A percentile compares a stretch with the other conserved stretches of the same genome.
Evolutionary conservation across 2,888 invertebrate genomes (phyloP).

Genomic region (Apeira syringaria): DNA sequence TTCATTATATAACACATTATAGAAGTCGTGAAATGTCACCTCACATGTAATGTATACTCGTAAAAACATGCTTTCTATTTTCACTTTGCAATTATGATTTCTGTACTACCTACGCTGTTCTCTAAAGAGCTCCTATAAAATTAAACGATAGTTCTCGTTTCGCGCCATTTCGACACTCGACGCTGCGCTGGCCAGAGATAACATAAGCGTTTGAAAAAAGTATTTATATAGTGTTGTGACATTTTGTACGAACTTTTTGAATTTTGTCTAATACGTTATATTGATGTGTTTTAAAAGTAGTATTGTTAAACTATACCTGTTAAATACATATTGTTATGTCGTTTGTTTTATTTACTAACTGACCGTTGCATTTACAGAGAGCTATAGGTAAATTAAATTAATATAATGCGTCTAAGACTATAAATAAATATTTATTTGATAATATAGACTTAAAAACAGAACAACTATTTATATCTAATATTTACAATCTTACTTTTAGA

Average conservation of each 20-base stretch:
- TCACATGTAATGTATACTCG: conserved; percentile 21
- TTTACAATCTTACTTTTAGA: conserved; percentile 16
- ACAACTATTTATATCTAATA: conserved; percentile 7
- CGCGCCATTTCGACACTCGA: conserved; percentile 38
- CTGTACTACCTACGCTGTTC: conserved; percentile 17
- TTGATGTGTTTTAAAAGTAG: too few relatives aligned
- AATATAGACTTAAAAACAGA: background rate
- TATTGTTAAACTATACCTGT: conserved; percentile 4
- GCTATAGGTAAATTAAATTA: background rate
- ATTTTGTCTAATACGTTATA: too few relatives aligned
- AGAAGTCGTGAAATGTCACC: conserved; percentile 20
- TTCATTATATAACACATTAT: background rate
- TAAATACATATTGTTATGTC: conserved; percentile 26
- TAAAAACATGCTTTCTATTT: conserved; percentile 43
- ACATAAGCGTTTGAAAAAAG: background rate
- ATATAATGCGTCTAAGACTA: background rate
- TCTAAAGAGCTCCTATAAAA: conserved; percentile 39
- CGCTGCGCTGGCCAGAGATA: conserved; percentile 27
- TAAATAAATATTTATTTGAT: background rate
- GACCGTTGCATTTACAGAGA: conserved; percentile 16
- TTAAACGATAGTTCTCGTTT: conserved; percentile 32
- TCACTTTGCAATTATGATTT: conserved; percentile 35
- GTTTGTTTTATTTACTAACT: conserved; percentile 22
- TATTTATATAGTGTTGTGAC: conserved; percentile 1
- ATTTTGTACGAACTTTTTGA: conserved; percentile 3